Conservation (phyloP, 2,888 invertebrate species). For the Trissoscelio sp. region DNA sequence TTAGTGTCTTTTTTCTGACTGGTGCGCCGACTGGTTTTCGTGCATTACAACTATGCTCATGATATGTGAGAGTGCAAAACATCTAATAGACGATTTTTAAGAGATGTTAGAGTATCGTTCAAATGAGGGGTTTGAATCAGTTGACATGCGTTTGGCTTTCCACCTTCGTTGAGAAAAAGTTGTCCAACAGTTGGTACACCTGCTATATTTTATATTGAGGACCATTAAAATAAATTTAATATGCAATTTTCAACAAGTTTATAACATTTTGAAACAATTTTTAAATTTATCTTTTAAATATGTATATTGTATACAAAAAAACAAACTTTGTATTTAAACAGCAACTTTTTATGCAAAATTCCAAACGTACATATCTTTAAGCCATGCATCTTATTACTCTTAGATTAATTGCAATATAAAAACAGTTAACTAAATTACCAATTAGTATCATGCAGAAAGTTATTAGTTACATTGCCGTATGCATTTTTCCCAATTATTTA, state of each 20-base stretch:
- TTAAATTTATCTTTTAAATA: neutral
- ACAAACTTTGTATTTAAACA: neutral
- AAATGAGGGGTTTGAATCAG: too few species aligned
- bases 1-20: too few species aligned
- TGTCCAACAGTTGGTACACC: too few species aligned
- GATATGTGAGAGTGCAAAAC: neutral
- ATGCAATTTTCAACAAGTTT: too few species aligned
- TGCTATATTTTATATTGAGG: too few species aligned
- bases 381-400: slow-evolving; percentile 1
- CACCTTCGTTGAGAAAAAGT: neutral
- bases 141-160: neutral
- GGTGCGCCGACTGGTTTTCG: too few species aligned
- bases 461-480: slow-evolving; percentile 54
- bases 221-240: too few species aligned
- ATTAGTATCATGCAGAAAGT: slow-evolving; percentile 32
- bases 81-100: neutral
- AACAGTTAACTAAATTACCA: neutral
- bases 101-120: neutral
- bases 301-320: neutral
- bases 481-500: slow-evolving; percentile 22
- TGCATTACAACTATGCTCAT: too few species aligned
- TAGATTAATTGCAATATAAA: slow-evolving; percentile 6
- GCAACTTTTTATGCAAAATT: neutral
- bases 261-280: too few species aligned
- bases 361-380: neutral